These are phyloP conservation scores for Dysmachus trigonus DNA, from an alignment of 2,888 invertebrate species.

Conservation along the genomic window DNA sequence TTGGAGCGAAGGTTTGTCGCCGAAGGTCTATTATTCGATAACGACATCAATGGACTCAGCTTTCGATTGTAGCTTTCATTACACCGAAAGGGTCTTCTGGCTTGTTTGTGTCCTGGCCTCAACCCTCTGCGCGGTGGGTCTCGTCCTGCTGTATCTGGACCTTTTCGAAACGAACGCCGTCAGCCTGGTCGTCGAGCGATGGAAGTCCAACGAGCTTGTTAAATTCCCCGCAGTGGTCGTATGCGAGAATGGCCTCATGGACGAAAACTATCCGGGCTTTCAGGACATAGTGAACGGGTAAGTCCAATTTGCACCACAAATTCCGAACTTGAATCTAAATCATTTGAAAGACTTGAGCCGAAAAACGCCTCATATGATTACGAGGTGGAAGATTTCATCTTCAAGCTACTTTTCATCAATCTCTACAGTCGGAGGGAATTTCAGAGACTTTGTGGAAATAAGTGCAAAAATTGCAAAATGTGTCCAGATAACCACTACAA, in stretches of 20 bases:
- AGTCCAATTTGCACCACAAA: not conserved
- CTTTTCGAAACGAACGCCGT: not conserved
- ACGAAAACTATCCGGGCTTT: not conserved
- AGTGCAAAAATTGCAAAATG: not conserved
- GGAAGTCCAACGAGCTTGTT: not conserved
- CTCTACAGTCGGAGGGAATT: not conserved
- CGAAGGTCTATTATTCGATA: not conserved
- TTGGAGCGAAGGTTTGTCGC: not conserved
- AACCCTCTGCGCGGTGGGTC: not conserved
- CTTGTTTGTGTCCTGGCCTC: not conserved
- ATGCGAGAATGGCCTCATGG: not conserved
- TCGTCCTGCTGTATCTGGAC: not conserved
- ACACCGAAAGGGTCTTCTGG: conserved; percentile 2
- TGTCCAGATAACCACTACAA: not conserved
- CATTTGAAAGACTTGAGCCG: not conserved
- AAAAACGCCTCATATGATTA: not conserved
- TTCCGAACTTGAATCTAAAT: not conserved
- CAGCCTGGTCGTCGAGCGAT: not conserved
- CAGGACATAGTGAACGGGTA: not conserved
- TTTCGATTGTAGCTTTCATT: not conserved
- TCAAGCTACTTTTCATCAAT: not conserved
- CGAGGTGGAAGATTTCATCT: not conserved
- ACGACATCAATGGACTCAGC: not conserved
- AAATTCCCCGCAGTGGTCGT: not conserved
- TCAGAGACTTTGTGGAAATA: not conserved